Evolutionary conservation across 2,797 vertebrate genomes (phyloP).

Genomic region (Characodon lateralis): DNA sequence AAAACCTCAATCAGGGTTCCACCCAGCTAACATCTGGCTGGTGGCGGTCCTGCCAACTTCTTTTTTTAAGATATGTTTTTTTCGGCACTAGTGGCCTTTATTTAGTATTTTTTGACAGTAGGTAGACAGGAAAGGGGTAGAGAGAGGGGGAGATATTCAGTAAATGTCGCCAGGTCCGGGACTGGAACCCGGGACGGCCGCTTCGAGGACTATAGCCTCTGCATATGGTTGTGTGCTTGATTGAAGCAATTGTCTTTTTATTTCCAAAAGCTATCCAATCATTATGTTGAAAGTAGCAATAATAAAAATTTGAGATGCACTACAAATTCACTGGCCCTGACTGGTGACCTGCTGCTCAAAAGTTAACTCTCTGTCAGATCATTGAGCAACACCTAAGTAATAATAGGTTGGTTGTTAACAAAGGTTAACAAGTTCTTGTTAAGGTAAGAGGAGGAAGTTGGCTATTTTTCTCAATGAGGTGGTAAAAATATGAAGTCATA

Average conservation of each 20-base stretch:
- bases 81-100: too few relatives aligned
- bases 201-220: too few relatives aligned
- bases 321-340: background rate
- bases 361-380: too few relatives aligned
- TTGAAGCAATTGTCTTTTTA: background rate
- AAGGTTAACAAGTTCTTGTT: background rate
- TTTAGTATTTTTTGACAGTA: too few relatives aligned
- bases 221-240: background rate
- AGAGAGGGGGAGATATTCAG: too few relatives aligned
- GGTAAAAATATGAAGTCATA: too few relatives aligned
- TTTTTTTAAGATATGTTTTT: too few relatives aligned
- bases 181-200: too few relatives aligned
- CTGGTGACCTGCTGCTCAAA: background rate
- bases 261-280: background rate
- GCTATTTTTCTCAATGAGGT: background rate
- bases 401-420: too few relatives aligned
- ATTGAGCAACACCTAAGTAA: too few relatives aligned
- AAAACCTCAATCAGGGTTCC: background rate
- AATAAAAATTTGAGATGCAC: background rate
- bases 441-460: background rate
- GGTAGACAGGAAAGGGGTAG: too few relatives aligned
- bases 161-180: too few relatives aligned
- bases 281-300: background rate
- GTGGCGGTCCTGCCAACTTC: constrained; percentile 6
- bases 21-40: constrained; percentile 2